These are phyloP conservation scores for Cyprinus carpio DNA, from an alignment of 2,113 vertebrate genomes.

Conservation along the genomic window DNA sequence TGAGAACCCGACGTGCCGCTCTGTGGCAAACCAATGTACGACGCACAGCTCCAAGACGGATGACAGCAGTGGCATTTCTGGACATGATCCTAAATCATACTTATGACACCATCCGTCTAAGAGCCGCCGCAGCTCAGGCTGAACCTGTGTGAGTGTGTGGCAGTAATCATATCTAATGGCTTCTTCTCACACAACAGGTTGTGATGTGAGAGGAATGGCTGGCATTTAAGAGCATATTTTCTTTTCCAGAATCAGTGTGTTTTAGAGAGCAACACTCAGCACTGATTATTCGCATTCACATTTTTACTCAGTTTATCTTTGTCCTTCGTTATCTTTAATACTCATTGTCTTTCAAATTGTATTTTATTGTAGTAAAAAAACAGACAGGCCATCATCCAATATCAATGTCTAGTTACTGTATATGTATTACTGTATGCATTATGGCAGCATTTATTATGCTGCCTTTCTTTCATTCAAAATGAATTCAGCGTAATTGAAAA, in stretches of 20 bases:
- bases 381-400: too few relatives aligned
- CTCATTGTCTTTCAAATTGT: too few relatives aligned
- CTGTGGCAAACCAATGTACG: constrained; percentile 28
- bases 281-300: not conserved
- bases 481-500: not conserved
- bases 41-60: not conserved
- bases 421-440: too few relatives aligned
- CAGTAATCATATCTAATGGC: not conserved
- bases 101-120: not conserved
- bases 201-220: not conserved
- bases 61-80: not conserved
- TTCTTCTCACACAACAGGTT: not conserved
- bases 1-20: constrained; percentile 5
- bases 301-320: too few relatives aligned
- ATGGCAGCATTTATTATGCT: not conserved
- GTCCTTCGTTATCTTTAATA: too few relatives aligned
- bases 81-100: constrained; percentile 9
- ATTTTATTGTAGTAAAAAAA: too few relatives aligned
- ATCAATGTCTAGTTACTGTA: too few relatives aligned
- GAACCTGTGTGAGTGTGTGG: not conserved
- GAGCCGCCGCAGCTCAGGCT: not conserved
- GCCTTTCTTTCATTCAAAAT: not conserved
- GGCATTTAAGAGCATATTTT: not conserved
- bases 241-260: not conserved
- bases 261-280: not conserved